Conservation (phyloP, 2,888 invertebrate species). For the Hyppa rectilinea region DNA sequence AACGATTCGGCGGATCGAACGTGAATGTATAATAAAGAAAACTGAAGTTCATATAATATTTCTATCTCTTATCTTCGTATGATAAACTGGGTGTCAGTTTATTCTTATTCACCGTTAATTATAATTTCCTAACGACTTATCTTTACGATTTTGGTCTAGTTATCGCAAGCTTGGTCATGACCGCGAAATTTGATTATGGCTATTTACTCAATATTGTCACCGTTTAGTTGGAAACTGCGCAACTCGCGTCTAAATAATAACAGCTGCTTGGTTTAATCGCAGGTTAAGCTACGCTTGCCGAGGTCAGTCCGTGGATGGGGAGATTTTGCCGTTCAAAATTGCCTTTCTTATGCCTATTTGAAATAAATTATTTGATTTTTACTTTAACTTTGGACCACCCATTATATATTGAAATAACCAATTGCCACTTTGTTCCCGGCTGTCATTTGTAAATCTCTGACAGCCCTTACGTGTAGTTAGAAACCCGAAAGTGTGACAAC, state of each 20-base stretch:
- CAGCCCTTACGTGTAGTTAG: no score
- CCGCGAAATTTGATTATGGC: neutral
- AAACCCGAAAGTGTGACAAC: no score
- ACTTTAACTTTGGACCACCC: no score
- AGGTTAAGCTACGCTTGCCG: neutral
- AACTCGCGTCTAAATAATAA: neutral
- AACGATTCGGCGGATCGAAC: no score
- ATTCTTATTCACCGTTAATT: conserved; percentile 5
- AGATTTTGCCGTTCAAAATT: no score
- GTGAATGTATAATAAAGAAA: no score
- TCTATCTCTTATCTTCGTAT: conserved; percentile 17
- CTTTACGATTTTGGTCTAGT: conserved; percentile 6
- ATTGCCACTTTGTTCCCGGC: no score
- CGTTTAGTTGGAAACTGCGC: neutral
- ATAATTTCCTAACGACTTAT: conserved; percentile 21
- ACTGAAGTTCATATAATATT: neutral
- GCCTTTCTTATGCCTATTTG: no score
- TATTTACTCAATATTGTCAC: neutral
- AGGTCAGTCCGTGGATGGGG: neutral
- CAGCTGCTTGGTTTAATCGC: neutral
- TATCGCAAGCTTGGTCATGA: conserved; percentile 10
- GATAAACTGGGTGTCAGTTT: conserved; percentile 32
- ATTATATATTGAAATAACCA: no score
- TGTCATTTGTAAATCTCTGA: no score
- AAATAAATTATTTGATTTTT: no score